Conservation (phyloP, 2,888 invertebrate genomes). For the Galeopsomyia nigrocyanea region DNA sequence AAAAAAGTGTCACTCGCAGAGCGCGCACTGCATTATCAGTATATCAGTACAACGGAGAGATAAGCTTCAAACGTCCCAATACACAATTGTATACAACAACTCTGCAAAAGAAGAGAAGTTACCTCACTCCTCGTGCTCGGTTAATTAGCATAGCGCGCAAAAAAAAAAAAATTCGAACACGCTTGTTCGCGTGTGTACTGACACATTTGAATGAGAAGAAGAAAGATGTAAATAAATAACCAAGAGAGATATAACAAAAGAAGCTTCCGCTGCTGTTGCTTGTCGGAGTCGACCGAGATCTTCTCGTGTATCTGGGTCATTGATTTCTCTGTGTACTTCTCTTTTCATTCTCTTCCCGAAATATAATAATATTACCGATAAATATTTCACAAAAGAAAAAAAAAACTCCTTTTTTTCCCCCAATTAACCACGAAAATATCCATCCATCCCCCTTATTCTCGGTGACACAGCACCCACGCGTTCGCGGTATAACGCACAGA, state of each 20-base stretch:
- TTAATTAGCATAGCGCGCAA: conserved; percentile 28
- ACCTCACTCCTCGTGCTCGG: conserved; percentile 16
- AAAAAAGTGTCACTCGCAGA: no score
- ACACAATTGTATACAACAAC: no score
- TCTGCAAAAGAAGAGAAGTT: conserved; percentile 11
- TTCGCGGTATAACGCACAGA: neutral
- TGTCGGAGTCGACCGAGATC: conserved; percentile 51
- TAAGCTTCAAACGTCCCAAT: no score
- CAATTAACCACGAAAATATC: neutral
- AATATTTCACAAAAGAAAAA: no score
- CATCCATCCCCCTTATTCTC: neutral
- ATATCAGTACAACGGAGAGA: no score
- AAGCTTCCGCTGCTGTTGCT: neutral
- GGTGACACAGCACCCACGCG: neutral
- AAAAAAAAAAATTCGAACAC: no score
- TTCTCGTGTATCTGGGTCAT: conserved; percentile 51
- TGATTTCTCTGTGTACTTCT: conserved; percentile 42
- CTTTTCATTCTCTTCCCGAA: neutral
- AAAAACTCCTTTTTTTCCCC: neutral
- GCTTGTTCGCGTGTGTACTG: no score
- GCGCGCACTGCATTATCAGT: no score
- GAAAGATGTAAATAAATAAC: conserved; percentile 3
- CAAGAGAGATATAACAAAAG: neutral
- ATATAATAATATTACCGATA: no score
- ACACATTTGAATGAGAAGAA: no score